Conservation (phyloP, 2,888 invertebrate genomes). For the Tanypteryx hageni region DNA sequence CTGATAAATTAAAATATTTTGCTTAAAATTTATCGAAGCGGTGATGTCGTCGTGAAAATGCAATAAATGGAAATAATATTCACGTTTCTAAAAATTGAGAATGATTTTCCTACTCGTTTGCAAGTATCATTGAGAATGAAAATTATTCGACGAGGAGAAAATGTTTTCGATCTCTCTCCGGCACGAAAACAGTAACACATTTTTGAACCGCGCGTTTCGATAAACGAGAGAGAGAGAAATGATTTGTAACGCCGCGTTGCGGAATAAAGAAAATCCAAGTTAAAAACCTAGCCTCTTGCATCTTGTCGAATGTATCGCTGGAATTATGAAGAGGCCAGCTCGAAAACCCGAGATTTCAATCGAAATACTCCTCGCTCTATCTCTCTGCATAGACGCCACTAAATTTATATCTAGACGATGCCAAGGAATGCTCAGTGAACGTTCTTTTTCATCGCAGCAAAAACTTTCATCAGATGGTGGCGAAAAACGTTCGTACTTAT, state of each 20-base stretch:
- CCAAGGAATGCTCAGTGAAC: background rate
- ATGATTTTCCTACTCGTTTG: no score
- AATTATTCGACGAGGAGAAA: no score
- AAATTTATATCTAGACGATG: slow-evolving; percentile 1
- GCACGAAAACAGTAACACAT: background rate
- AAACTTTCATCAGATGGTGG: background rate
- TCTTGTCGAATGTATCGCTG: background rate
- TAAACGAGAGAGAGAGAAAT: background rate
- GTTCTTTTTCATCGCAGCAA: background rate
- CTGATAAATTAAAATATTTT: no score
- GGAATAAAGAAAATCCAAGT: background rate
- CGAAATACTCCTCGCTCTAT: background rate
- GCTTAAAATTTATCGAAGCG: no score
- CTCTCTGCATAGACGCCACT: background rate
- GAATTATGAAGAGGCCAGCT: background rate
- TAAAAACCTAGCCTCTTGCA: background rate
- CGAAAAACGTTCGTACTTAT: background rate
- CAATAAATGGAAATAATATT: no score
- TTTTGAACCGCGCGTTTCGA: background rate
- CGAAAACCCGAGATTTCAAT: background rate
- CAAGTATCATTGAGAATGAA: no score
- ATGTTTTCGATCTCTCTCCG: no score
- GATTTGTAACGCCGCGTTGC: background rate
- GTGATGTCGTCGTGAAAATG: no score
- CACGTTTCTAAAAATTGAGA: no score